Evolutionary conservation across 2,888 invertebrate genomes (phyloP), one percentile per base, ranked within the genome.

Genomic region (Drosophila planitibia): DNA sequence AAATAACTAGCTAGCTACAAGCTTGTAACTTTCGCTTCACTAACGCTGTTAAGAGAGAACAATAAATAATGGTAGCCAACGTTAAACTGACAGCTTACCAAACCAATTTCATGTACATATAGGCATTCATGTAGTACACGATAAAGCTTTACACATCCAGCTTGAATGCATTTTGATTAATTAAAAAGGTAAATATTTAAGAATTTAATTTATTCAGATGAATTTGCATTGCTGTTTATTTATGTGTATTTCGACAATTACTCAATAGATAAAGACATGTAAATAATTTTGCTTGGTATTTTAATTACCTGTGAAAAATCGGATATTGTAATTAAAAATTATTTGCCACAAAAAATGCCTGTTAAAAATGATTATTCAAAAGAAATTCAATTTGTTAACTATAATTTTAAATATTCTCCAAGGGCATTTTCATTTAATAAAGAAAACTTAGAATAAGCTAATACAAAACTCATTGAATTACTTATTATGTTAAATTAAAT

Each of bases 11-110:
- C 58, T 37, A 59, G 62, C 28, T n/a, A 28, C 37, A 37, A 32
- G 12, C 37, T 37, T 52, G 44, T 49, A 67, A 75, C 90, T 88
- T 85, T 85, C 83, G 76, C 72, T 71, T 57, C 19, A 32, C 52
- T 55, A 47, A 7, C 41, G 19, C 44, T 37, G 37, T 41, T 58
- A 10, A 25, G 16, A 30, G 47, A 25, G 54, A 30, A 39, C 30
- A 39, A 54, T 51, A 37, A 47, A 66, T 59, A 62, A 44, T 49
- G 10, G 10, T 30, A 4, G 28, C 25, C 22, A 47, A 9, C 28
- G 37, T 37, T 25, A 30, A 37, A 7, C 76, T 54, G 58, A 41
- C 58, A 58, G 30, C 10, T 73, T 41, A 60, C 32, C 33, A 59
- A 41, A n/a, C 35, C 44, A 52, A 47, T 53, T 28, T 37, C 37